Evolutionary conservation across 2,888 invertebrate species (phyloP).

Genomic region (Blera fallax): DNA sequence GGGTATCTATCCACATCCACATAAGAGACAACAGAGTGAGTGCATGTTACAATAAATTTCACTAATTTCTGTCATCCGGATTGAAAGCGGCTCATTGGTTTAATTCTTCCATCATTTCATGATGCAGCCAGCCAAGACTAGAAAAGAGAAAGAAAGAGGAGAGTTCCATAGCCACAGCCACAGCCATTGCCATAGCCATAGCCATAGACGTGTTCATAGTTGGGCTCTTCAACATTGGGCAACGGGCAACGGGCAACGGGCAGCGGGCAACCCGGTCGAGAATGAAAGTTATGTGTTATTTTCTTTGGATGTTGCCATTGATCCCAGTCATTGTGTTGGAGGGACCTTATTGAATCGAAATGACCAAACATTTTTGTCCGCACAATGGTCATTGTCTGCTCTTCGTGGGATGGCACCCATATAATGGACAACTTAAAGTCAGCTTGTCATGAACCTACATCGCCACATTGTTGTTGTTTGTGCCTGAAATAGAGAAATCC

Average conservation of each 20-base stretch:
- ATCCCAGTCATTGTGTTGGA: conserved; percentile 66
- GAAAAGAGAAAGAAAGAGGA: not conserved
- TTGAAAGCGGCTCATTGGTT: conserved; percentile 66
- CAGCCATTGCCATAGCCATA: too few species aligned
- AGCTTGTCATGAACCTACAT: conserved; percentile 68
- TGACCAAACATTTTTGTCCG: conserved; percentile 71
- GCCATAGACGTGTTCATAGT: too few species aligned
- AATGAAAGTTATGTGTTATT: conserved; percentile 66
- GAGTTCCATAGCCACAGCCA: too few species aligned
- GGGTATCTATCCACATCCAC: conserved; percentile 18
- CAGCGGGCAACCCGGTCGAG: conserved; percentile 53
- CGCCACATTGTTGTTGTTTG: conserved; percentile 48
- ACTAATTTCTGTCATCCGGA: conserved; percentile 82
- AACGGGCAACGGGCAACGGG: not conserved
- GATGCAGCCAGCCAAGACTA: too few species aligned
- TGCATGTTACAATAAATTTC: conserved; percentile 80
- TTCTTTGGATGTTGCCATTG: conserved; percentile 63
- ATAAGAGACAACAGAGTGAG: conserved; percentile 3
- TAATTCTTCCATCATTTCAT: conserved; percentile 14
- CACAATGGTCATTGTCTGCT: conserved; percentile 68
- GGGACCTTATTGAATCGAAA: conserved; percentile 70
- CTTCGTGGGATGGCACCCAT: conserved; percentile 71
- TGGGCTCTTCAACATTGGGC: conserved; percentile 37
- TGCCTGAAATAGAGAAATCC: conserved; percentile 60
- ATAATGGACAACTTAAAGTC: conserved; percentile 67